phyloP scores from a whole-genome alignment of 2,797 vertebrate genomes.

The Menidia menidia region DNA sequence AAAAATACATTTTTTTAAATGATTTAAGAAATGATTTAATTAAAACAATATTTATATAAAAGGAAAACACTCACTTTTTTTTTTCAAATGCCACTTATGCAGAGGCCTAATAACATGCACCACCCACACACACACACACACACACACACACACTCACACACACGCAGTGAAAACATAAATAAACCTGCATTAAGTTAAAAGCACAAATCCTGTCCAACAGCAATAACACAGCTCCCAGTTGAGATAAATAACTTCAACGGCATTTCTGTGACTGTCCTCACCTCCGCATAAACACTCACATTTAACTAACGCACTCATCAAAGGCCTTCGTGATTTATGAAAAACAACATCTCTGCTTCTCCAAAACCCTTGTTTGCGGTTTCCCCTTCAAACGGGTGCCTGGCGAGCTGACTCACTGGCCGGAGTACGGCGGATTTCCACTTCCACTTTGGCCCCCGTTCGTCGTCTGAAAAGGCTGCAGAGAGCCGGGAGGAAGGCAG shows the following conservation, averaged over 20 bases:
- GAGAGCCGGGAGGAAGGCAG: constrained; percentile 56
- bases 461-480: constrained; percentile 48
- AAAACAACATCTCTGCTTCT: constrained; percentile 70
- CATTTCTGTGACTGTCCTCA: constrained; percentile 58
- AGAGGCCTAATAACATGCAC: background rate
- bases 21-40: background rate
- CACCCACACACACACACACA: background rate
- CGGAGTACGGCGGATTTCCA: constrained; percentile 76
- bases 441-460: constrained; percentile 70
- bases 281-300: constrained; percentile 63
- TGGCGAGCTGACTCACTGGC: constrained; percentile 78
- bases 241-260: constrained; percentile 68
- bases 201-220: constrained; percentile 37
- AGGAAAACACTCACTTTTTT: background rate
- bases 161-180: background rate
- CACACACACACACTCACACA: constrained; percentile 15
- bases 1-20: background rate
- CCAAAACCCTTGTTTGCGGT: constrained; percentile 62
- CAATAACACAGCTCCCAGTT: constrained; percentile 72
- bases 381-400: constrained; percentile 71
- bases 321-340: constrained; percentile 76
- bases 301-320: constrained; percentile 74
- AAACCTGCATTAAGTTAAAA: constrained; percentile 43
- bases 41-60: background rate
- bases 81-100: background rate